Evolutionary conservation across 2,113 vertebrate genomes (phyloP), one percentile per base, ranked within the genome.

Genomic region (Leucoraja erinaceus): DNA sequence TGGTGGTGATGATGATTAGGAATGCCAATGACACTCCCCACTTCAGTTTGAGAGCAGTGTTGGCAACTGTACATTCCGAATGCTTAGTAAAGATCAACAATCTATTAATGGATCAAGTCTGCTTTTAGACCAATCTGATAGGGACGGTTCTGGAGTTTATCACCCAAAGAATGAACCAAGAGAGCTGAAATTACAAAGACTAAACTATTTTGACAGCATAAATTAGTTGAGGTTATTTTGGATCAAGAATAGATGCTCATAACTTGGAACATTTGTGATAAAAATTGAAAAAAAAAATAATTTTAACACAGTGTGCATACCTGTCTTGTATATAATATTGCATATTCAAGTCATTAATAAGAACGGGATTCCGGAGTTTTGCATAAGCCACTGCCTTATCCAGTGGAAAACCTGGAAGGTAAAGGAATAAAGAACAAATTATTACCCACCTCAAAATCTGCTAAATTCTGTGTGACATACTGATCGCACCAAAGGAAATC

Each of bases 311-410:
- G 38, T 25, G n/a, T 9, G 38, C 95, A 66, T 95, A 99, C 99
- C 99, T 98, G 97, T 99, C 99, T 95, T 99, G 98, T 95, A 99
- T 99, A 94, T 97, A 99, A 96, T 98, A 99, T 95, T 99, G 99
- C 98, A 98, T 99, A 93, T 99, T 97, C 94, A 99, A 96, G 95
- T 99, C 99, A 68, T 99, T 99, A 94, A 99, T 98, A 94, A 98
- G 97, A 94, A 99, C 97, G 2, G 98, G 98, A 93, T 97, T 98
- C 95, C 98, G 97, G 93, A 99, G 97, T 94, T 98, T 98, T 94
- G 98, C 98, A 33, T 99, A 99, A 94, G 98, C 98, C 94, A 99
- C 98, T 0, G 98, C 99, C 94, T 99, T 99, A 95, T 99, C 99
- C 95, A 99, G 95, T 0, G 98, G 99, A 94, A 99, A 99, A 84